Evolutionary conservation across 2,113 vertebrate genomes (phyloP), one percentile per base, ranked within the genome.

Genomic region (Gorilla gorilla): DNA sequence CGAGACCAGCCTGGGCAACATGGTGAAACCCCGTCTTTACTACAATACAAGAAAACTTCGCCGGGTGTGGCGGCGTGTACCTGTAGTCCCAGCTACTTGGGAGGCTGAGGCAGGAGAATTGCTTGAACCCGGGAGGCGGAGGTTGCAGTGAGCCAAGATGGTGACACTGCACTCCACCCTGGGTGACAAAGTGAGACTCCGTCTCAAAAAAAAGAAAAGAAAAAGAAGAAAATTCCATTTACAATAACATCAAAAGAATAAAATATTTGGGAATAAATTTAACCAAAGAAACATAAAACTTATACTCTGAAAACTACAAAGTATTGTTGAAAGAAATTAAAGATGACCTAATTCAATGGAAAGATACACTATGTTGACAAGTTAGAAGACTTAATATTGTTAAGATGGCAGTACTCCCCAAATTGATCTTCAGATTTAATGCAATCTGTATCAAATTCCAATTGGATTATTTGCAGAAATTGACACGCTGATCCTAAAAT

Each of bases 231-330:
- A 93, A 64, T 92, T 86, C 8, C 32, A 78, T 76, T 88, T 80
- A 73, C 2, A 93, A 59, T 84, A 61, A 20, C 61, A 91, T 93
- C 35, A 68, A 93, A 92, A 50, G 50, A 93, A 96, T 73, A 78
- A 89, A 90, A 86, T 85, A 93, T 30, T 89, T 89, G 92, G 14
- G 32, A 79, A 86, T 89, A 68, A 95, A 89, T 86, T 91, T 94
- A 86, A 70, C 86, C 38, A 50, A 91, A 95, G 27, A 93, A 87
- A 72, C 27, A 2, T 35, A 93, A 84, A 98, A 93, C 3, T n/a
- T 89, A 32, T 45, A 89, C 20, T 94, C 20, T 93, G 52, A 92
- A 96, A 93, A 83, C 32, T 40, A 79, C 0, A 43, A 92, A 78
- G 86, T 8, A 38, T 43, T 84, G 20, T 38, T 86, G 68, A 91